These are phyloP conservation scores for Lycocerus yunnanus DNA, from an alignment of 2,888 invertebrate genomes.

Conservation along the genomic window DNA sequence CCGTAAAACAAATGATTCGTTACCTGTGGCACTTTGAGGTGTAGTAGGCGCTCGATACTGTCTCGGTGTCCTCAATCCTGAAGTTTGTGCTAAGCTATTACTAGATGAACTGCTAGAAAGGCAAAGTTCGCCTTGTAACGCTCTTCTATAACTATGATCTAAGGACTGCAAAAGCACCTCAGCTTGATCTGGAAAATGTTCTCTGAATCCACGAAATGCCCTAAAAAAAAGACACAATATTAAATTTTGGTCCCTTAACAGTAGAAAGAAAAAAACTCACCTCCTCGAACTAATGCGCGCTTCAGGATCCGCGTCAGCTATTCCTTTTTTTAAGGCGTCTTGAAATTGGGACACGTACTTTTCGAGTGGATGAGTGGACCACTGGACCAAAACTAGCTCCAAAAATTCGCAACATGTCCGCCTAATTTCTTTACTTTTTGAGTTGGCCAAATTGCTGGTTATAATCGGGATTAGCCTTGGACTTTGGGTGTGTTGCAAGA, in stretches of 20 bases:
- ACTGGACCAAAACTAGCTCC: conserved; percentile 79
- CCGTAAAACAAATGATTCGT: not conserved
- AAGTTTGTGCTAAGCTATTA: conserved; percentile 57
- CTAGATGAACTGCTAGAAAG: conserved; percentile 61
- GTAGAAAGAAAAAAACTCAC: conserved; percentile 58
- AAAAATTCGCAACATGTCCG: conserved; percentile 80
- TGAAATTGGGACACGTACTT: conserved; percentile 76
- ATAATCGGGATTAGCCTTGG: conserved; percentile 81
- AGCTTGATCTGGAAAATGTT: conserved; percentile 89
- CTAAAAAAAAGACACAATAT: conserved; percentile 55
- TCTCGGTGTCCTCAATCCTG: conserved; percentile 53
- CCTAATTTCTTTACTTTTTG: conserved; percentile 93
- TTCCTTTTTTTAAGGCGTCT: conserved; percentile 84
- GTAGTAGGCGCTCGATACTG: conserved; percentile 50
- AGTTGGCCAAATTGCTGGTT: conserved; percentile 71
- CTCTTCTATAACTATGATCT: conserved; percentile 76
- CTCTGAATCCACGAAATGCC: conserved; percentile 88
- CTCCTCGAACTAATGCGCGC: conserved; percentile 82
- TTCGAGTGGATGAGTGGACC: conserved; percentile 85
- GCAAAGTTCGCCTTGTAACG: conserved; percentile 63
- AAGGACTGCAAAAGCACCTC: conserved; percentile 81
- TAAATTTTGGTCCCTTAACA: not conserved
- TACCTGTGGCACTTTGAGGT: conserved; percentile 52
- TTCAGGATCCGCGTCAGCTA: conserved; percentile 91
- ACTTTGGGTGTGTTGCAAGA: conserved; percentile 82